These are phyloP conservation scores for Geotria australis DNA, from an alignment of 2,797 vertebrate species.

Conservation along the genomic window DNA sequence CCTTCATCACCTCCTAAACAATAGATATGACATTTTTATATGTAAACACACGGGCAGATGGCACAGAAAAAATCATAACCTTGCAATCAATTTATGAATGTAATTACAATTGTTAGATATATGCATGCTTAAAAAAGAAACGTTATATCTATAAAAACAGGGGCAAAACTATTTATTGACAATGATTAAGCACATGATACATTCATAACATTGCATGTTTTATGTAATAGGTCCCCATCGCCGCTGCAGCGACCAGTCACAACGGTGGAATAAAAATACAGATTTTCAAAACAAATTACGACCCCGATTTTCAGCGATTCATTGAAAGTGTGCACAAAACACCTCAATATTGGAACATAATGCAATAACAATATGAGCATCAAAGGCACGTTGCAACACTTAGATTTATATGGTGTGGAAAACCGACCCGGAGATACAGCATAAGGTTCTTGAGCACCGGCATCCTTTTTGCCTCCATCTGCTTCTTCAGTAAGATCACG, in stretches of 20 bases:
- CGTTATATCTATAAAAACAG: not conserved
- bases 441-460: conserved; percentile 53
- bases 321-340: not conserved
- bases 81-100: not conserved
- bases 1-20: conserved; percentile 27
- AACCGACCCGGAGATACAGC: conserved; percentile 44
- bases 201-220: too few relatives aligned
- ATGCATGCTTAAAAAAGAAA: conserved; percentile 7
- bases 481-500: conserved; percentile 40
- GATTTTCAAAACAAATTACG: not conserved
- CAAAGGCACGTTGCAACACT: too few relatives aligned
- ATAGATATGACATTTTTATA: not conserved
- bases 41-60: too few relatives aligned
- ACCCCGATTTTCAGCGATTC: not conserved
- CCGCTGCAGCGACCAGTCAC: not conserved
- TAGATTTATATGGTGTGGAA: too few relatives aligned
- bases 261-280: conserved; percentile 1
- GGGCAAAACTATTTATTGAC: not conserved
- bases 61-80: too few relatives aligned
- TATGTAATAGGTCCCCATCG: not conserved
- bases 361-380: too few relatives aligned
- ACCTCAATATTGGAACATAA: too few relatives aligned
- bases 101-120: not conserved
- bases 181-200: not conserved
- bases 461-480: conserved; percentile 41